Percentiles rank a stretch among this genome's conserved stretches.
Conservation (phyloP, 2,797 vertebrate species). For the Catostomus latipinnis region DNA sequence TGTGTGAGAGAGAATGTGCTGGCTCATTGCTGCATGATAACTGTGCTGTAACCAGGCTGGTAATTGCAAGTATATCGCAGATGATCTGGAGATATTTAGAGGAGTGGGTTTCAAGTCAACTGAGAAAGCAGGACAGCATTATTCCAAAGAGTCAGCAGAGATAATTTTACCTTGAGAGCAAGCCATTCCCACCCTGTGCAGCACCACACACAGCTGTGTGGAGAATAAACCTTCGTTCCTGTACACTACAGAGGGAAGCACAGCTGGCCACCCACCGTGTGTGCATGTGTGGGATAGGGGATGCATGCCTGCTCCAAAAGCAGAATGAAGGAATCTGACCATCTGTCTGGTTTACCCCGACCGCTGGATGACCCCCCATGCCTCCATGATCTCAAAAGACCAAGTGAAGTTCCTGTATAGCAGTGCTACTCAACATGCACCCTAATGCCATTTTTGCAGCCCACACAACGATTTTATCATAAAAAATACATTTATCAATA, state of each 20-base stretch:
- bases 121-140: conserved; percentile 38
- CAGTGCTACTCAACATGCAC: neutral
- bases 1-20: conserved; percentile 21
- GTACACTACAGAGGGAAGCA: conserved; percentile 7
- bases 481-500: too few species aligned
- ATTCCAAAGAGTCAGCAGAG: neutral
- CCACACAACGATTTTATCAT: too few species aligned
- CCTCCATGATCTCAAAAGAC: conserved; percentile 30
- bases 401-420: neutral
- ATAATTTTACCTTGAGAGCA: neutral
- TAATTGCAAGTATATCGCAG: neutral
- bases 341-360: conserved; percentile 31
- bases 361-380: conserved; percentile 25
- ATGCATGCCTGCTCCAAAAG: conserved; percentile 2
- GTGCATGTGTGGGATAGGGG: conserved; percentile 4
- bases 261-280: conserved; percentile 48
- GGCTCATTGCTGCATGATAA: neutral
- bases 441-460: too few species aligned
- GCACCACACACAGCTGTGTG: conserved; percentile 37
- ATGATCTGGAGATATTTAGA: conserved; percentile 17
- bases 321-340: conserved; percentile 25
- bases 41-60: conserved; percentile 15
- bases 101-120: neutral
- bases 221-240: conserved; percentile 46
- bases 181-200: conserved; percentile 24